phyloP scores from a whole-genome alignment of 2,888 invertebrate species.

The Drosophila buzzatii region DNA sequence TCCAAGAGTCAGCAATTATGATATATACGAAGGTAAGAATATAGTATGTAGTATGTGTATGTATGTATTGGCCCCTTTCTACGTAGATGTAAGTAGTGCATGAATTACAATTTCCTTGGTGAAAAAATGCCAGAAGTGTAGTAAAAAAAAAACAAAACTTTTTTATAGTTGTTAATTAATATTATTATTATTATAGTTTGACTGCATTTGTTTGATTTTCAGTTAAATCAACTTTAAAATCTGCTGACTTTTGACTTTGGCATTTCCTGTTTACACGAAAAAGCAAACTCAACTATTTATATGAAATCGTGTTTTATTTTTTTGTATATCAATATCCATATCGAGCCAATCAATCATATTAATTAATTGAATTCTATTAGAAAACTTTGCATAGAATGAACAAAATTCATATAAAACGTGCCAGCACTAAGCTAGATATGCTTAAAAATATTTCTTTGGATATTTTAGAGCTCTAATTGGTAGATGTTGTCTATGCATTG shows the following conservation, averaged over 20 bases:
- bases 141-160: not conserved
- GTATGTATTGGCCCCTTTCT: not conserved
- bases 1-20: conserved; percentile 10
- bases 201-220: not conserved
- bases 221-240: not conserved
- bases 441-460: conserved; percentile 22
- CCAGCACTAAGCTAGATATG: conserved; percentile 1
- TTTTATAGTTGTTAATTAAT: not conserved
- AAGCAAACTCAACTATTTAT: not conserved
- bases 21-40: not conserved
- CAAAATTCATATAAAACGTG: not conserved
- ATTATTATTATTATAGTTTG: not conserved
- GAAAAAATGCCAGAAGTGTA: not conserved
- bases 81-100: not conserved
- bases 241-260: conserved; percentile 2
- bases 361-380: conserved; percentile 11
- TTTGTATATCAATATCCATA: not conserved
- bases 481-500: conserved; percentile 47
- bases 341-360: conserved; percentile 15
- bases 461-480: conserved; percentile 38
- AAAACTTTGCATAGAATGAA: conserved; percentile 1
- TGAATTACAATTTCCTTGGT: conserved; percentile 10
- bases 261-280: conserved; percentile 1
- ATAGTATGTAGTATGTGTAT: not conserved
- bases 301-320: conserved; percentile 6